phyloP scores from a whole-genome alignment of 2,888 invertebrate species.

The Cheilosia impressa region DNA sequence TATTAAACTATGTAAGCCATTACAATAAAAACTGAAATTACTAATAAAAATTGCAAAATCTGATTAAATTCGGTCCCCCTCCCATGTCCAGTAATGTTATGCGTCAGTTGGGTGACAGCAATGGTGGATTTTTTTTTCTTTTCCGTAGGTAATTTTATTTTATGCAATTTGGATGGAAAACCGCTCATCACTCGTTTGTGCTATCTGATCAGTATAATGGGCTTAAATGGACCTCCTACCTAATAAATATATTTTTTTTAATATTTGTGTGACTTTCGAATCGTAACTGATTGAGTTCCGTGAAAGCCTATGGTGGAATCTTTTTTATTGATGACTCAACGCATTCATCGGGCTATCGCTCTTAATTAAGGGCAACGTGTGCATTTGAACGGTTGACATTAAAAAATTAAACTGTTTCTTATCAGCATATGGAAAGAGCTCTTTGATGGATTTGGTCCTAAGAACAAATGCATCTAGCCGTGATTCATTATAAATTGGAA shows the following conservation, averaged over 20 bases:
- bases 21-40: slow-evolving; percentile 36
- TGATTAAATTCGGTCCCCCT: slow-evolving; percentile 24
- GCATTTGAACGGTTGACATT: slow-evolving; percentile 8
- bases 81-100: slow-evolving; percentile 1
- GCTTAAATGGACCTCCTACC: slow-evolving; percentile 25
- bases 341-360: slow-evolving; percentile 31
- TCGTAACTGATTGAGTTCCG: slow-evolving; percentile 17
- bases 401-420: slow-evolving; percentile 26
- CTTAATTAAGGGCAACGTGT: slow-evolving; percentile 24
- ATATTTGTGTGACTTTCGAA: slow-evolving; percentile 23
- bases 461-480: slow-evolving; percentile 24
- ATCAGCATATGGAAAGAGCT: slow-evolving; percentile 23
- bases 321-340: slow-evolving; percentile 25
- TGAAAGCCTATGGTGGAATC: not conserved
- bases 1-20: slow-evolving; percentile 60
- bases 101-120: slow-evolving; percentile 23
- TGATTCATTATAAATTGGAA: slow-evolving; percentile 33
- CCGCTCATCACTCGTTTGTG: slow-evolving; percentile 23
- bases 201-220: slow-evolving; percentile 44
- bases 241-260: not conserved
- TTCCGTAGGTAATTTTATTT: slow-evolving; percentile 1
- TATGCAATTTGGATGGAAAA: slow-evolving; percentile 19
- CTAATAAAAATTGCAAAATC: slow-evolving; percentile 38
- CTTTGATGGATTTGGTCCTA: slow-evolving; percentile 54
- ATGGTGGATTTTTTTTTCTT: slow-evolving; percentile 5